phyloP scores from a whole-genome alignment of 2,888 invertebrate genomes.

The Tiliacea citrago region DNA sequence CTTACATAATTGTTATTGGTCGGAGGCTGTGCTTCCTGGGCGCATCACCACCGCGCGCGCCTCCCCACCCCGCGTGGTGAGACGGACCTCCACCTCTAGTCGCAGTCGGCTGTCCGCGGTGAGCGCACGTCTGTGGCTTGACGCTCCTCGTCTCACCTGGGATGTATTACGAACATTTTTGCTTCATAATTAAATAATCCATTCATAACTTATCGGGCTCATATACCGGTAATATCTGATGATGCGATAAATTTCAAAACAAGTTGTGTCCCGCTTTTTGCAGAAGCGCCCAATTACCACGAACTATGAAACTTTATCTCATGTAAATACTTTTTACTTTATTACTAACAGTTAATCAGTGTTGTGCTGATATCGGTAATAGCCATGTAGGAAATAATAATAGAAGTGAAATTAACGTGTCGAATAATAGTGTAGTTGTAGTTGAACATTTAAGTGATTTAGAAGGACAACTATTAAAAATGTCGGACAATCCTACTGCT shows the following conservation, averaged over 20 bases:
- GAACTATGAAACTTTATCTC: slow-evolving; percentile 39
- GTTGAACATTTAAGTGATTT: slow-evolving; percentile 62
- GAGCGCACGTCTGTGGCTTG: slow-evolving; percentile 67
- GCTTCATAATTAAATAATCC: slow-evolving; percentile 36
- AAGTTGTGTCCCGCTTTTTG: slow-evolving; percentile 27
- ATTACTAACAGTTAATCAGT: slow-evolving; percentile 29
- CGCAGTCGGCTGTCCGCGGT: slow-evolving; percentile 71
- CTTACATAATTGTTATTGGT: slow-evolving; percentile 87
- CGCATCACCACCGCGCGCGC: slow-evolving; percentile 64
- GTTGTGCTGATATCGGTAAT: slow-evolving; percentile 43
- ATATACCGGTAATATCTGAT: slow-evolving; percentile 29
- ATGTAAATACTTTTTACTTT: slow-evolving; percentile 38
- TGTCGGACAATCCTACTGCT: slow-evolving; percentile 81
- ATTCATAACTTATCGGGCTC: slow-evolving; percentile 38
- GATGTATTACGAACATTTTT: slow-evolving; percentile 65
- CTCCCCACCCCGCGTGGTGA: slow-evolving; percentile 63
- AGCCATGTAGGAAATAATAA: slow-evolving; percentile 38
- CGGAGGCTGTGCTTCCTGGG: slow-evolving; percentile 85
- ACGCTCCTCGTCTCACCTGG: slow-evolving; percentile 55
- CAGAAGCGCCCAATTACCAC: slow-evolving; percentile 28
- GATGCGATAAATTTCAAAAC: slow-evolving; percentile 25
- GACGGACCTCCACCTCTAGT: slow-evolving; percentile 71
- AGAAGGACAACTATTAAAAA: slow-evolving; percentile 66
- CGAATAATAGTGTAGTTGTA: slow-evolving; percentile 59
- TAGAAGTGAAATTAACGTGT: slow-evolving; percentile 62